Percentiles rank a stretch among this genome's conserved stretches.
Conservation (phyloP, 2,113 vertebrate species). For the Callospermophilus lateralis region DNA sequence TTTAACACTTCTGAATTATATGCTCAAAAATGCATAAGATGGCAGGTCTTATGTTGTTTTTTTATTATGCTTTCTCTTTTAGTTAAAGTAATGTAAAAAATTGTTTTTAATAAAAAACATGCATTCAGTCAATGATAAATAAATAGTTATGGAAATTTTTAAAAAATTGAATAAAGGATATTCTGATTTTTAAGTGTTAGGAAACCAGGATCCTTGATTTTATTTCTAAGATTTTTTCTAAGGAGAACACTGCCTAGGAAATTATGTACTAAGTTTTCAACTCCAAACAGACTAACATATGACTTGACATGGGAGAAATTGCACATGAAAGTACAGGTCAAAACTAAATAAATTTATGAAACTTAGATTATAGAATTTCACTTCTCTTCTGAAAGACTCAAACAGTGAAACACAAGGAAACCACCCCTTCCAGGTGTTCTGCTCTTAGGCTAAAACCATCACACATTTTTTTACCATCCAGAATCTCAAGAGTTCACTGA, state of each 20-base stretch:
- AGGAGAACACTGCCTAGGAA: not conserved
- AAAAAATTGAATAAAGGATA: constrained; percentile 17
- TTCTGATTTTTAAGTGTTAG: not conserved
- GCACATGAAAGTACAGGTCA: constrained; percentile 40
- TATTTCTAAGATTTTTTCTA: not conserved
- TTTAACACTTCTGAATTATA: not conserved
- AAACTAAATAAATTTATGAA: constrained; percentile 73
- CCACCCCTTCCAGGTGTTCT: constrained; percentile 75
- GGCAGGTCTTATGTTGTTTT: not conserved
- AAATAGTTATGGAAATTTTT: not conserved
- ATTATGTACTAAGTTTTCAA: not conserved
- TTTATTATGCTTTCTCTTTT: not conserved
- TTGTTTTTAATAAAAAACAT: not conserved
- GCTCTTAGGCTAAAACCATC: not conserved
- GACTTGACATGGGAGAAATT: constrained; percentile 30
- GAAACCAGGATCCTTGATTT: not conserved
- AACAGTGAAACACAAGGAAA: constrained; percentile 71
- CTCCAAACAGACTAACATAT: not conserved
- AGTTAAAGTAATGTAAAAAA: constrained; percentile 2
- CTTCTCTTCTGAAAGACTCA: constrained; percentile 80
- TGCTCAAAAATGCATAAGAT: not conserved
- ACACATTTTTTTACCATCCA: not conserved
- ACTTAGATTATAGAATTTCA: constrained; percentile 77
- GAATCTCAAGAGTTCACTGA: constrained; percentile 52
- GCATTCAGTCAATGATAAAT: constrained; percentile 6